Percentiles rank a stretch among this genome's conserved stretches.
These are phyloP conservation scores for Macrosoma leucophasiata DNA, from an alignment of 2,888 invertebrate species.

Conservation along the genomic window DNA sequence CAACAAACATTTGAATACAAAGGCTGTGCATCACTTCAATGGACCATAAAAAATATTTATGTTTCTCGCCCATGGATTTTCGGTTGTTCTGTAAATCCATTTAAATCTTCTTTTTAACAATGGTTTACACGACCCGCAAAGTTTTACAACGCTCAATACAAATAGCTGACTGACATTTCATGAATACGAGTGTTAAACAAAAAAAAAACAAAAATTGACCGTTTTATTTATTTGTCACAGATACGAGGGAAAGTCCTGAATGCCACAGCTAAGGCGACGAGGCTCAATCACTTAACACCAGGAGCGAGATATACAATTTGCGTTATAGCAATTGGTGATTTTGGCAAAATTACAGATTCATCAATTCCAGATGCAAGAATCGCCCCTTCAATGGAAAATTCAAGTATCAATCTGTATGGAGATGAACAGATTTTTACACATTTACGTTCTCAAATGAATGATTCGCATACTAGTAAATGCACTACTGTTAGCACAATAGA, in stretches of 20 bases:
- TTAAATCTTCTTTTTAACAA: slow-evolving; percentile 59
- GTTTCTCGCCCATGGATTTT: slow-evolving; percentile 61
- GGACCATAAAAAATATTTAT: slow-evolving; percentile 75
- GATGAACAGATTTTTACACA: slow-evolving; percentile 75
- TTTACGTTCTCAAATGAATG: slow-evolving; percentile 64
- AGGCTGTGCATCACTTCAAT: slow-evolving; percentile 73
- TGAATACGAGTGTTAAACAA: slow-evolving; percentile 2
- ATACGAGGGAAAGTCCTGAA: slow-evolving; percentile 86
- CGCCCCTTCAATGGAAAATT: slow-evolving; percentile 54
- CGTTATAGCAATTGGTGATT: slow-evolving; percentile 88
- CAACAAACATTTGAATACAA: slow-evolving; percentile 72
- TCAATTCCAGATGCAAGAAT: slow-evolving; percentile 70
- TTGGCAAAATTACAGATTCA: slow-evolving; percentile 61
- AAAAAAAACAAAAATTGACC: too few species aligned
- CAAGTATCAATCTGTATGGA: slow-evolving; percentile 65
- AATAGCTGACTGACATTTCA: slow-evolving; percentile 23
- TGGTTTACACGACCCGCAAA: slow-evolving; percentile 38
- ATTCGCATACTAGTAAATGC: slow-evolving; percentile 85
- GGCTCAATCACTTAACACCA: slow-evolving; percentile 83
- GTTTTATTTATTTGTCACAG: slow-evolving; percentile 50
- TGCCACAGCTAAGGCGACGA: slow-evolving; percentile 82
- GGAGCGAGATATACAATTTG: slow-evolving; percentile 91
- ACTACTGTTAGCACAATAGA: slow-evolving; percentile 85
- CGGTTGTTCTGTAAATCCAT: slow-evolving; percentile 55
- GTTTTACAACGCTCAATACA: slow-evolving; percentile 32